A percentile compares a stretch with the other conserved stretches of the same genome.
Evolutionary conservation across 2,888 invertebrate species (phyloP).

Genomic region (Drosophila silvestris): DNA sequence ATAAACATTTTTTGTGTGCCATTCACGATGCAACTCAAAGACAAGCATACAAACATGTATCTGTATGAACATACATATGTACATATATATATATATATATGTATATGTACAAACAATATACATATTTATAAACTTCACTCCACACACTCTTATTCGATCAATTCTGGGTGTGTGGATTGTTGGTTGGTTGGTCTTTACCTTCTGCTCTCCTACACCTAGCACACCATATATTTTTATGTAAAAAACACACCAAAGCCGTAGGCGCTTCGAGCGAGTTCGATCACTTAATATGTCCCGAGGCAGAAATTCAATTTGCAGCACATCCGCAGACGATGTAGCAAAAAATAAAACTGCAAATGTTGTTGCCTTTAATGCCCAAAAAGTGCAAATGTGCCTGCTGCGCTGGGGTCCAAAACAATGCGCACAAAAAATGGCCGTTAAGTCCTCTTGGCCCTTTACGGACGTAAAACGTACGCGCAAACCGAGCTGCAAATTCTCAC

Average conservation of each 20-base stretch:
- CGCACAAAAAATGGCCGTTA: conserved; percentile 49
- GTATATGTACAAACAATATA: background rate
- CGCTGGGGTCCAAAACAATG: conserved; percentile 54
- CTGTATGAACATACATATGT: background rate
- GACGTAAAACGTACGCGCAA: conserved; percentile 47
- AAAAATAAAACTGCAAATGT: conserved; percentile 46
- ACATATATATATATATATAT: background rate
- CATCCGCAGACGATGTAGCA: conserved; percentile 59
- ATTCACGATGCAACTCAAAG: conserved; percentile 43
- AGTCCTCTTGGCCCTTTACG: conserved; percentile 47
- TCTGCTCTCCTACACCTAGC: conserved; percentile 45
- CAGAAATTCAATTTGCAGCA: conserved; percentile 82
- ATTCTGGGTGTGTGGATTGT: background rate
- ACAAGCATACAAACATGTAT: background rate
- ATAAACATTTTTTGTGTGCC: conserved; percentile 72
- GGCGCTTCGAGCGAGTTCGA: conserved; percentile 63
- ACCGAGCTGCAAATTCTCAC: conserved; percentile 8
- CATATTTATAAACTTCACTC: background rate
- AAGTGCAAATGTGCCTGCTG: conserved; percentile 72
- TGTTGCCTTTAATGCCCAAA: conserved; percentile 65
- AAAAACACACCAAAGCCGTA: conserved; percentile 70
- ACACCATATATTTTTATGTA: conserved; percentile 72
- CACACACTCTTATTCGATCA: conserved; percentile 14
- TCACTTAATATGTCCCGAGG: conserved; percentile 81
- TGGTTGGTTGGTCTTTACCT: conserved; percentile 30